These are phyloP conservation scores for Dynastes tityus DNA, from an alignment of 2,888 invertebrate genomes.

Conservation along the genomic window DNA sequence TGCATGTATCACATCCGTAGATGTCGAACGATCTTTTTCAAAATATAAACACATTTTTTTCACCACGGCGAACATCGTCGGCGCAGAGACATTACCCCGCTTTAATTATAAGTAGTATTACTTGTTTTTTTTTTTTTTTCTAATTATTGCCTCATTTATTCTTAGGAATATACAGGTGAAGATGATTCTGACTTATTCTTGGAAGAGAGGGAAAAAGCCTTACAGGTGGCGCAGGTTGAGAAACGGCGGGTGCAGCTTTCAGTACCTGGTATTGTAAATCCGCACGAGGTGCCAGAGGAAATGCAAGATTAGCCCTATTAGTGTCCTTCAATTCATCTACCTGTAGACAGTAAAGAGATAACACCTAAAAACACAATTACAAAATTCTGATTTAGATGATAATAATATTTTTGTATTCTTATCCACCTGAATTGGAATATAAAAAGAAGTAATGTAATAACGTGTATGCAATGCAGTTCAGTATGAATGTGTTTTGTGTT, in stretches of 20 bases:
- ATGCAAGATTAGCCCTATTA: slow-evolving; percentile 85
- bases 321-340: slow-evolving; percentile 47
- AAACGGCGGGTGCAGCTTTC: slow-evolving; percentile 94
- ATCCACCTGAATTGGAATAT: slow-evolving; percentile 53
- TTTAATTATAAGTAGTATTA: neutral
- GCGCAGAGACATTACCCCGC: too few species aligned
- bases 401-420: slow-evolving; percentile 55
- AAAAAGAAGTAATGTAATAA: slow-evolving; percentile 53
- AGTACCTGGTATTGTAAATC: slow-evolving; percentile 97
- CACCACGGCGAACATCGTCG: too few species aligned
- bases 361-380: slow-evolving; percentile 42
- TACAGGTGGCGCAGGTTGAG: slow-evolving; percentile 92
- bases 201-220: slow-evolving; percentile 94
- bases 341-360: slow-evolving; percentile 49
- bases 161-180: slow-evolving; percentile 97
- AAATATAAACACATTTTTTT: too few species aligned
- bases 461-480: slow-evolving; percentile 59
- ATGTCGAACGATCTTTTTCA: too few species aligned
- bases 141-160: slow-evolving; percentile 50
- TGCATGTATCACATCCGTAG: too few species aligned
- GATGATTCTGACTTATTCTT: slow-evolving; percentile 98
- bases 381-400: slow-evolving; percentile 54
- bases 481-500: slow-evolving; percentile 66
- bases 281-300: slow-evolving; percentile 95
- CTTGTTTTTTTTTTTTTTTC: neutral